Conservation (phyloP, 1,140 invertebrate species). For the Philopotamus ludificatus region DNA sequence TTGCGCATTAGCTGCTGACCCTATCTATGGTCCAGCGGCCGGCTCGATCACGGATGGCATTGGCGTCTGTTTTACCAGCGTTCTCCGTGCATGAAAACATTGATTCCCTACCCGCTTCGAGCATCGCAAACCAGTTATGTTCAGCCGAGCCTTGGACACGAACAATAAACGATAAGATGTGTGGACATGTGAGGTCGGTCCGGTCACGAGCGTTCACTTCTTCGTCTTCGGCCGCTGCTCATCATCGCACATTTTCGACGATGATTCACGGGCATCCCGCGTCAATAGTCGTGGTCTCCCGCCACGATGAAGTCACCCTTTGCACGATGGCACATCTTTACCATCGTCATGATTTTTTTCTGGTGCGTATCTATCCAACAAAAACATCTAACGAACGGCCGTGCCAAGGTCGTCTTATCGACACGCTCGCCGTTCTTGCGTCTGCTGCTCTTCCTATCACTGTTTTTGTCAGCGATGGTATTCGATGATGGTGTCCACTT, state of each 20-base stretch:
- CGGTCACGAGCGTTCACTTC: constrained; percentile 12
- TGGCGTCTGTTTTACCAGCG: neutral
- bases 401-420: no score
- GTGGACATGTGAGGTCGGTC: constrained; percentile 21
- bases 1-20: no score
- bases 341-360: neutral
- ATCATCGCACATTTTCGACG: constrained; percentile 4
- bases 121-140: neutral
- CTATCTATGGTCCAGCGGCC: neutral
- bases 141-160: constrained; percentile 8
- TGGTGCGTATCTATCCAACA: no score
- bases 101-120: neutral
- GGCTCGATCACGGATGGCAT: neutral
- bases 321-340: neutral
- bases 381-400: no score
- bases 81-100: neutral
- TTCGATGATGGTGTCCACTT: no score
- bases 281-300: constrained; percentile 7
- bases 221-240: neutral
- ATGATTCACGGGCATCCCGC: constrained; percentile 12
- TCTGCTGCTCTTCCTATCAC: neutral
- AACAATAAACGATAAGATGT: constrained; percentile 21
- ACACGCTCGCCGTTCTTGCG: no score
- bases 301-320: constrained; percentile 7
- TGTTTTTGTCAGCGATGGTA: no score